Evolutionary conservation across 1,140 invertebrate genomes (phyloP), one percentile per base, ranked within the genome.

Genomic region (Calliphora vicina): DNA sequence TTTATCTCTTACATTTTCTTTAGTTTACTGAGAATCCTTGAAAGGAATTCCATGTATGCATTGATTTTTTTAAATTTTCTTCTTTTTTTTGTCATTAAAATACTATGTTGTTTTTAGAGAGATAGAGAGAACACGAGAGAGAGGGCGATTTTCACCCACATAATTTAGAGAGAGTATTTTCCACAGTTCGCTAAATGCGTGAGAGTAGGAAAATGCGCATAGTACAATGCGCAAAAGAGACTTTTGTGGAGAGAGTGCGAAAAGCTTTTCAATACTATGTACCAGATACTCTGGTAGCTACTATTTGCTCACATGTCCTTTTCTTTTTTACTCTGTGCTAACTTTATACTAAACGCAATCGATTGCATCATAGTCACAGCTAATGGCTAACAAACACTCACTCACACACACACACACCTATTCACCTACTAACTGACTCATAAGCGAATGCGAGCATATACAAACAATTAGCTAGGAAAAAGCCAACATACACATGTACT

Each of bases 261-360:
- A 26, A 73, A 76, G n/a, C 42, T 27, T 82, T 50, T 26, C 23
- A 15, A 15, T 27, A 50, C 10, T 67, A 20, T 67, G 8, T 67
- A 67, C 9, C 2, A 61, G 4, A 57, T 57, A 13, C 50, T 57
- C 13, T 57, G 0, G 12, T 15, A 57, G 29, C 29, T 80, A 13
- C 42, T 50, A 25, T 9, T 15, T 25, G 23, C 42, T 80, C 43
- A 43, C 12, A n/a, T 43, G 9, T 50, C 15, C 9, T 81, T 6
- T 29, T 67, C 50, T 35, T 42, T 15, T 13, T 17, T 57, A 82
- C 71, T 83, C 80, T 81, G 71, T 83, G 43, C 67, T 81, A 83
- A 83, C 78, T 83, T 74, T 74, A 83, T 83, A 83, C 83, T 83
- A 83, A 71, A 83, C 80, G 80, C 80, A 81, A 83, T 61, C 27